Evolutionary conservation across 2,888 invertebrate genomes (phyloP), one percentile per base, ranked within the genome.

Genomic region (Amphipyra tragopoginis): DNA sequence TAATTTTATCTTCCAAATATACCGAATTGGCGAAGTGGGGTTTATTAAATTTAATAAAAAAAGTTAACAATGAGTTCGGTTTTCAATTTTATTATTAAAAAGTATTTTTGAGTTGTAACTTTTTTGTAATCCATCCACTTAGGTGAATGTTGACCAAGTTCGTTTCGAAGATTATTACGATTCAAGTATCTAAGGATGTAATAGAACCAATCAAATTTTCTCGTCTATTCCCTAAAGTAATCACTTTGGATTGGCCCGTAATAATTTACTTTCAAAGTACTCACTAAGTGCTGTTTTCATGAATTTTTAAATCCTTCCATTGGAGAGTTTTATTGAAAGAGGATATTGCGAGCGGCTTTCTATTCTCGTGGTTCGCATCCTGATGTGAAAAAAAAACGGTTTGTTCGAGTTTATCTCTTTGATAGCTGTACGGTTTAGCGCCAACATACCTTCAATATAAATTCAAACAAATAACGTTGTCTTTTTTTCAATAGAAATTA

Each of bases 1-100:
- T 70, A 69, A 75, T 64, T 75, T 69, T 62, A 63, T 71, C 62
- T 66, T 43, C 29, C 40, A 58, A 13, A 21, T 21, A 3, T 29
- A 42, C 53, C 65, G 49, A 63, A 57, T 40, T 59, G 8, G 53
- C 54, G 38, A 52, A 52, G 56, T 57, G 29, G 44, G 38, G 59
- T 45, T 70, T 74, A 75, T 76, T 75, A 75, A 77, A 78, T 75
- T 75, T 75, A 66, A 77, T 71, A 74, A 64, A 74, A 74, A 74
- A 74, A 70, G 48, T 77, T 77, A 58, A 65, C 56, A 54, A 66
- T 74, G 77, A 74, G 51, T 70, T 71, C 49, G 61, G 52, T 61
- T 63, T 67, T 61, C 49, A 56, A 48, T 56, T 59, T 63, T 55
- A 38, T 33, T 61, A 58, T 58, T 50, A 56, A 48, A 75, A 75